Percentiles rank a stretch among this genome's conserved stretches.
These are phyloP conservation scores for Bruchidius siliquastri DNA, from an alignment of 2,888 invertebrate species.

Conservation along the genomic window DNA sequence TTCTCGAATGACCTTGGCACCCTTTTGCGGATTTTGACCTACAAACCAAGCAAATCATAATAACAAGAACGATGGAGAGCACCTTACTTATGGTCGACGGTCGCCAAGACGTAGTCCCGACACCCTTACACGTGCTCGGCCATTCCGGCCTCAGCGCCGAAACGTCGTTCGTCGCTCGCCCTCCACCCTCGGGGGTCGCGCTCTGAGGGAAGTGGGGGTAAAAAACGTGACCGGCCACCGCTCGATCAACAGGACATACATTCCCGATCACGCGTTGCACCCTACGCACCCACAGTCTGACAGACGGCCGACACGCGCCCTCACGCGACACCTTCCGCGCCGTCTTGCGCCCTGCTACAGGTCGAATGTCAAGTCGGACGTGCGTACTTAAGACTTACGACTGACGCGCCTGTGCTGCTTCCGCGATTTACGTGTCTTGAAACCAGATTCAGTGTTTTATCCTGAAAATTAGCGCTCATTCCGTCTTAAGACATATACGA, in stretches of 20 bases:
- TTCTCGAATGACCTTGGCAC: background rate
- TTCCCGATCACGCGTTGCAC: conserved; percentile 45
- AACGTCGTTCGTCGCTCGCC: background rate
- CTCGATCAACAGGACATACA: conserved; percentile 49
- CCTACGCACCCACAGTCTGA: conserved; percentile 27
- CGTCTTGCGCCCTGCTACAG: background rate
- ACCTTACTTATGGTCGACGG: background rate
- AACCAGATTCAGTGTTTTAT: background rate
- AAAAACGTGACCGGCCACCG: conserved; percentile 51
- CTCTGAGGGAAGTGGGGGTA: conserved; percentile 54
- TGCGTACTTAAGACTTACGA: background rate
- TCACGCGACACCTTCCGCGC: conserved; percentile 18
- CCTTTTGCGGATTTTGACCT: background rate
- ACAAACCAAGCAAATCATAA: too few species aligned
- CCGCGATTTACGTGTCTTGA: conserved; percentile 16
- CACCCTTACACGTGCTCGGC: conserved; percentile 40
- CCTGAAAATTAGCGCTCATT: too few species aligned
- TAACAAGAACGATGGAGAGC: background rate
- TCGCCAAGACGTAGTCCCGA: background rate
- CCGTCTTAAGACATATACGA: background rate
- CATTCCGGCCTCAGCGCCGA: conserved; percentile 17
- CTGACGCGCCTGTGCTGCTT: conserved; percentile 17
- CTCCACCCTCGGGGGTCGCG: conserved; percentile 21
- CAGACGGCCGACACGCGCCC: conserved; percentile 38
- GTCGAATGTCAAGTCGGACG: background rate